A percentile compares a stretch with the other conserved stretches of the same genome.
phyloP scores from a whole-genome alignment of 2,888 invertebrate genomes.

The Rhabditoides inermis region DNA sequence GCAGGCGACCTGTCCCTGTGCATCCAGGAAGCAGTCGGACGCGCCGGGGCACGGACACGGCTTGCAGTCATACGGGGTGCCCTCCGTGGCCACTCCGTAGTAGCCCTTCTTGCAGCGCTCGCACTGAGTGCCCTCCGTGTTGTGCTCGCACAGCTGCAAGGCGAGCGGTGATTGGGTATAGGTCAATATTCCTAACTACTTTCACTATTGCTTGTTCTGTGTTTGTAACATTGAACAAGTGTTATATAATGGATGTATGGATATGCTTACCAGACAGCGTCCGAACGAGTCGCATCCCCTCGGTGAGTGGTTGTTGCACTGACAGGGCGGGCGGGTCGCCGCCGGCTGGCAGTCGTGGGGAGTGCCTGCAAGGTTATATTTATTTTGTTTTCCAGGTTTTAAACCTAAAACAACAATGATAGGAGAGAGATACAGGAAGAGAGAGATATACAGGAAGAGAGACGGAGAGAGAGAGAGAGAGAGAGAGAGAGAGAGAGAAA shows the following conservation, averaged over 20 bases:
- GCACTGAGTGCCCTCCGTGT: conserved; percentile 58
- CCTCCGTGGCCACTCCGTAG: conserved; percentile 58
- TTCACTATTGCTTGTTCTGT: too few relatives aligned
- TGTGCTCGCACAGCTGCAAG: conserved; percentile 57
- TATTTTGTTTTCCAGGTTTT: neutral
- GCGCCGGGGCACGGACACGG: conserved; percentile 63
- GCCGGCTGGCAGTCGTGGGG: conserved; percentile 50
- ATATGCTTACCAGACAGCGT: conserved; percentile 45
- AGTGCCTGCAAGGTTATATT: conserved; percentile 25
- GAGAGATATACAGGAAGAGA: too few relatives aligned
- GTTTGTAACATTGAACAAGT: too few relatives aligned
- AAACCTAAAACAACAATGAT: neutral
- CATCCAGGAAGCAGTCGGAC: conserved; percentile 55
- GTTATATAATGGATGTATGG: too few relatives aligned
- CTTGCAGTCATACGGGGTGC: conserved; percentile 58
- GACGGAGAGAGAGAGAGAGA: neutral
- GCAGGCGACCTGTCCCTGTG: conserved; percentile 56
- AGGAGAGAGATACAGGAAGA: too few relatives aligned
- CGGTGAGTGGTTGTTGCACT: conserved; percentile 55
- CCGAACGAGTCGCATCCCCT: conserved; percentile 51
- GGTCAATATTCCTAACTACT: too few relatives aligned
- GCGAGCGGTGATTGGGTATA: too few relatives aligned
- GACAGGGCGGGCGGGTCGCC: conserved; percentile 51
- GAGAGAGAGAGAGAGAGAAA: too few relatives aligned
- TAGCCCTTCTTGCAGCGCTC: conserved; percentile 58